These are phyloP conservation scores for Drosophila formosana DNA, from an alignment of 2,888 invertebrate genomes.

Conservation along the genomic window DNA sequence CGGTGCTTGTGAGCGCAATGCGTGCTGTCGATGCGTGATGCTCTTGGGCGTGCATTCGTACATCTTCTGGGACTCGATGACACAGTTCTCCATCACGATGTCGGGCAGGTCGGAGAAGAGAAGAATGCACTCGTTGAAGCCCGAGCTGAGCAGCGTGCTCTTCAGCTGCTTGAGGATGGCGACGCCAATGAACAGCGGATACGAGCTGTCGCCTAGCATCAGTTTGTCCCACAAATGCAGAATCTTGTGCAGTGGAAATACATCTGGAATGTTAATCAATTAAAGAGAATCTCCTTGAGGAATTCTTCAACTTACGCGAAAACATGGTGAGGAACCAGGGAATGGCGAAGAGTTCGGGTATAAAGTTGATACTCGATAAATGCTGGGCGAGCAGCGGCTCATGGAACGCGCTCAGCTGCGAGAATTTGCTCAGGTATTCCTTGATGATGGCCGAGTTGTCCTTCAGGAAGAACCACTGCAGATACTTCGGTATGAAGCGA, in stretches of 20 bases:
- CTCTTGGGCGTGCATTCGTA: constrained; percentile 93
- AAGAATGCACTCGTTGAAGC: constrained; percentile 99
- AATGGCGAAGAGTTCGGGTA: constrained; percentile 98
- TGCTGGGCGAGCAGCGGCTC: constrained; percentile 97
- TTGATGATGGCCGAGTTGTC: constrained; percentile 98
- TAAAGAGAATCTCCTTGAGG: too few species aligned
- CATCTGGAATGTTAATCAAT: constrained; percentile 88
- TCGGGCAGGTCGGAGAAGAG: constrained; percentile 99
- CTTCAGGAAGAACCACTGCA: constrained; percentile 98
- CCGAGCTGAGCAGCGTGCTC: constrained; percentile 92
- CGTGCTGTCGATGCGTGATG: constrained; percentile 93
- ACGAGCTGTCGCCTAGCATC: constrained; percentile 95
- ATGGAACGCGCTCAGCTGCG: constrained; percentile 97
- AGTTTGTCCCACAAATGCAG: constrained; percentile 99
- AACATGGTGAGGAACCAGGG: constrained; percentile 99
- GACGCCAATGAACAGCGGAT: constrained; percentile 97
- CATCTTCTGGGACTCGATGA: constrained; percentile 94
- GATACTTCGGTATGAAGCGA: constrained; percentile 97
- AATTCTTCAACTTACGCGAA: constrained; percentile 92
- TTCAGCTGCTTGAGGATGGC: constrained; percentile 95
- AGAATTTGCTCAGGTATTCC: constrained; percentile 98
- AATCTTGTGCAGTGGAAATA: constrained; percentile 98
- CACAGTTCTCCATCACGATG: constrained; percentile 97
- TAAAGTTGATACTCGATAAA: constrained; percentile 95
- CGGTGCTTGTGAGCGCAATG: constrained; percentile 85